Evolutionary conservation across 2,113 vertebrate species (phyloP).

Genomic region (Psittacus erithacus): DNA sequence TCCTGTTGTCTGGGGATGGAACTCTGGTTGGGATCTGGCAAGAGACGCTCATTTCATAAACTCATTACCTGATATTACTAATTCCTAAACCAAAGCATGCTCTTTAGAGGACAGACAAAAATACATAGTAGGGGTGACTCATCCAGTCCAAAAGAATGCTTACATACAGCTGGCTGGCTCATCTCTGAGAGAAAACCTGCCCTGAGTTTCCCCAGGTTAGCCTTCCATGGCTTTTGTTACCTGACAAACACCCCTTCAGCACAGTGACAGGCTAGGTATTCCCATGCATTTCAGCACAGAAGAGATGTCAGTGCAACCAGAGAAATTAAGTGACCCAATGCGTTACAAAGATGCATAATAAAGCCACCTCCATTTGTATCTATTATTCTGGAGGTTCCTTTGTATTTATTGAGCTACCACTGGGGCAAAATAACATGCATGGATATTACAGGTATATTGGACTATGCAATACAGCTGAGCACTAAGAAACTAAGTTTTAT

Average conservation of each 20-base stretch:
- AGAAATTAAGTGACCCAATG: neutral
- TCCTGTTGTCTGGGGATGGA: neutral
- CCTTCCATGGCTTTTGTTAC: neutral
- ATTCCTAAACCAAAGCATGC: neutral
- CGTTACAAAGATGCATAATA: neutral
- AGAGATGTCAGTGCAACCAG: neutral
- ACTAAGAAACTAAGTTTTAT: neutral
- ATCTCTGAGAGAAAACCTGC: neutral
- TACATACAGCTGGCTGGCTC: neutral
- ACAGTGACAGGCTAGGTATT: neutral
- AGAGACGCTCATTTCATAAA: neutral
- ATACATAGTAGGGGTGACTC: neutral
- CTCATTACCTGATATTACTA: too few relatives aligned
- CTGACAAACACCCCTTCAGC: neutral
- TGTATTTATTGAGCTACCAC: neutral
- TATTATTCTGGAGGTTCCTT: neutral
- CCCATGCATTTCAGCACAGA: rapidly evolving
- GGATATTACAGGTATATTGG: neutral
- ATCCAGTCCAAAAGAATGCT: neutral
- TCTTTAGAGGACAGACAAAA: neutral
- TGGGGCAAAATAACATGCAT: neutral
- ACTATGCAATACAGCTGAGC: rapidly evolving
- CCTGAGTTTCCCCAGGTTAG: neutral
- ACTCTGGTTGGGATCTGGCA: neutral
- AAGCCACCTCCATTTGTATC: neutral